A percentile compares a stretch with the other conserved stretches of the same genome.
Conservation (phyloP, 2,797 vertebrate species). For the Chromobotia macracanthus region DNA sequence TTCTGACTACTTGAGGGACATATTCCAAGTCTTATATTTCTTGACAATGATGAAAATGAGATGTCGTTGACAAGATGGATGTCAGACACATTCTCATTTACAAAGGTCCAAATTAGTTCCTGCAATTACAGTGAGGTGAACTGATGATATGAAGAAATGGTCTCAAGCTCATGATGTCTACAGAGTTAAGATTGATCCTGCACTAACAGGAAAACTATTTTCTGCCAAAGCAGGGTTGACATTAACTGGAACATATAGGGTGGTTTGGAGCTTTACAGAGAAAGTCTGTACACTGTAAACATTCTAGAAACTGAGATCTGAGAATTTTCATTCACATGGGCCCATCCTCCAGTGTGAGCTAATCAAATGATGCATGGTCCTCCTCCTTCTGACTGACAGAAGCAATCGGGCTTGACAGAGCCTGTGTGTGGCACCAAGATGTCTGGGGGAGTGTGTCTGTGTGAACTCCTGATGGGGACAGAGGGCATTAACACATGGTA, state of each 20-base stretch:
- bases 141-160: background rate
- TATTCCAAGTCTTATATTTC: background rate
- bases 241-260: background rate
- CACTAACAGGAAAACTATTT: slow-evolving; percentile 6
- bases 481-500: slow-evolving; percentile 2
- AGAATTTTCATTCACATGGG: background rate
- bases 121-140: background rate
- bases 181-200: background rate
- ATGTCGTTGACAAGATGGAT: slow-evolving; percentile 19
- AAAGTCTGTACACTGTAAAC: background rate
- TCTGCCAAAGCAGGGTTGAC: background rate
- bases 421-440: background rate
- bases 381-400: background rate
- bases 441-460: background rate
- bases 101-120: slow-evolving; percentile 1
- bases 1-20: background rate
- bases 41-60: background rate
- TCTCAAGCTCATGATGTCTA: background rate
- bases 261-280: background rate
- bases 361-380: slow-evolving; percentile 24
- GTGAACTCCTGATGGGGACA: background rate
- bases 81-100: slow-evolving; percentile 14
- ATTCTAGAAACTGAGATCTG: background rate
- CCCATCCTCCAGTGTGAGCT: slow-evolving; percentile 9
- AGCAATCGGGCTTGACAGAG: background rate